Base-by-base conservation (phyloP, 2,113 vertebrate genomes). In the Calidris pugnax region DNA sequence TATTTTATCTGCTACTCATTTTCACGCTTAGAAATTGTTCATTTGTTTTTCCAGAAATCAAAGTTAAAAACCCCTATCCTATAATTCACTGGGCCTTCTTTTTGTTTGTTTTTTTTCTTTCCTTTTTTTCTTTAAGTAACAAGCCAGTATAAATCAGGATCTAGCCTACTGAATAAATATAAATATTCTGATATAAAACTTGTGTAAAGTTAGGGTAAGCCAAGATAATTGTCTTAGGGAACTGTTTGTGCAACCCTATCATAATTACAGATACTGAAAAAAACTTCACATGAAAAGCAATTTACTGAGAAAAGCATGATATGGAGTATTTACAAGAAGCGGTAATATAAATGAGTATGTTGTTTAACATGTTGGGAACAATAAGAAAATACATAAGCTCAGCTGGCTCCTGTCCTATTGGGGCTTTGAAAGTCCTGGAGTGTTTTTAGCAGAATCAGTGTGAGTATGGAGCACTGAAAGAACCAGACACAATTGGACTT, bases 1-100 rank as follows among this genome's bases (percentile, higher is more conserved):
- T 3, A 24, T 89, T 93, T 85, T 62, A 62, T 77, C 37, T 85
- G 30, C 94, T 93, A 90, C 37, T 90, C 37, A 89, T 95, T 89
- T 95, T 86, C 64, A 60, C 5, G 1, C 55, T 92, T 55, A 64
- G 27, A 81, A 67, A 63, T 28, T 24, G 20, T 33, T 84, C 24
- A 59, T 77, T 90, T 86, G 28, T 77, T 50, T 10, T 39, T 72
- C 3, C 28, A 28, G 11, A 82, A 80, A 74, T 17, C 20, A 35
- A 63, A 81, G 28, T 89, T 45, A 4, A 41, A 93, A 74, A 37
- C 11, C 1, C 1, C 8, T 35, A 12, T 56, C 14, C 12, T 55
- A 10, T 30, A 39, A 63, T 75, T 80, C 35, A 74, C 14, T 37
- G 7, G 2, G 15, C 30, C 10, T 30, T 30, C 3, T 9, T 33